A percentile compares a stretch with the other conserved stretches of the same genome.
Evolutionary conservation across 2,113 vertebrate genomes (phyloP).

Genomic region (Aix galericulata): DNA sequence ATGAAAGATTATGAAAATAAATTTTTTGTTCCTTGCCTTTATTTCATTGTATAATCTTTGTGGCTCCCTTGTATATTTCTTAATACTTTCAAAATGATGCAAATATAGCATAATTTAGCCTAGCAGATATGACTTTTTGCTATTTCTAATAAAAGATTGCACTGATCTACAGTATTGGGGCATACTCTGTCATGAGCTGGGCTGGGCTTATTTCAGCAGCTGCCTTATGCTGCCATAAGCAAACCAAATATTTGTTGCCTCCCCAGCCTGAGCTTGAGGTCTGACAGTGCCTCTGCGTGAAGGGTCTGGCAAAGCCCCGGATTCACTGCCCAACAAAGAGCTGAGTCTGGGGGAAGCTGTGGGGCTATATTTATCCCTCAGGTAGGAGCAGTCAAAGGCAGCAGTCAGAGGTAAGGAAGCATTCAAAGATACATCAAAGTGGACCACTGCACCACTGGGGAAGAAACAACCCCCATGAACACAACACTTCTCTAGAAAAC

Average conservation of each 20-base stretch:
- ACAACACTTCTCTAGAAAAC: neutral
- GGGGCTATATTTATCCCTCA: neutral
- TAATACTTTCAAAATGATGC: neutral
- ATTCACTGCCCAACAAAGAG: fast-evolving
- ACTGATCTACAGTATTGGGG: no score
- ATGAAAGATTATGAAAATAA: no score
- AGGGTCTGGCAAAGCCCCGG: neutral
- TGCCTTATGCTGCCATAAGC: no score
- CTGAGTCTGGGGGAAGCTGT: neutral
- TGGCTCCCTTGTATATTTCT: neutral
- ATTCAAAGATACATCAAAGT: neutral
- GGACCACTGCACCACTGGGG: neutral
- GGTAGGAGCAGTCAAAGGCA: neutral
- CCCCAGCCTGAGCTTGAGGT: neutral
- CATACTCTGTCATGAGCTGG: no score
- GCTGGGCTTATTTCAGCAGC: no score
- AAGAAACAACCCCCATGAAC: neutral
- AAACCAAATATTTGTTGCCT: no score
- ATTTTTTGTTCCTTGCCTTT: neutral
- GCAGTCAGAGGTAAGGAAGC: neutral
- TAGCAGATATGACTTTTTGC: neutral
- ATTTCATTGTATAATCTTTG: neutral
- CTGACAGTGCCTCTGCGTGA: fast-evolving
- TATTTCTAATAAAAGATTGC: neutral
- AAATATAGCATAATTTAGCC: neutral